phyloP scores from a whole-genome alignment of 2,888 invertebrate species.

The Boloria selene region DNA sequence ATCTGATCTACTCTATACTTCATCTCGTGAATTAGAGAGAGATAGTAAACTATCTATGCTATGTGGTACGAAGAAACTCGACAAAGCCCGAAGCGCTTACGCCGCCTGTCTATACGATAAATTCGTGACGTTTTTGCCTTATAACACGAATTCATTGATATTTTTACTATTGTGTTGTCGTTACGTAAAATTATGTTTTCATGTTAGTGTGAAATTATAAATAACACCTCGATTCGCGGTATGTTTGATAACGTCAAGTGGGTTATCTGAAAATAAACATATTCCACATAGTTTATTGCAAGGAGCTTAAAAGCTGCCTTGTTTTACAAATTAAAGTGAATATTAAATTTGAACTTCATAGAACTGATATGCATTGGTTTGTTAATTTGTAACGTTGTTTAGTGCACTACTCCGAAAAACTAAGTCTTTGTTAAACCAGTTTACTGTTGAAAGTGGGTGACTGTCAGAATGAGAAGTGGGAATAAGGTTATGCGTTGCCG shows the following conservation, averaged over 20 bases:
- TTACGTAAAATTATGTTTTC: constrained; percentile 29
- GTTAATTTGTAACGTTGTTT: constrained; percentile 15
- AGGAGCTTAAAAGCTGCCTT: constrained; percentile 20
- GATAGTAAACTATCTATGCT: constrained; percentile 51
- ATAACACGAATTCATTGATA: constrained; percentile 73
- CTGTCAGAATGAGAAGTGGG: constrained; percentile 55
- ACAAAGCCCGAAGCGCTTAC: constrained; percentile 60
- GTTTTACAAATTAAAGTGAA: constrained; percentile 17
- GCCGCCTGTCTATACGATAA: constrained; percentile 54
- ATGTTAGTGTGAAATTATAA: constrained; percentile 25
- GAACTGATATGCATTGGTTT: constrained; percentile 14
- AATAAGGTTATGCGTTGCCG: constrained; percentile 50
- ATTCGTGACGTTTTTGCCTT: constrained; percentile 58
- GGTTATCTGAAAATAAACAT: constrained; percentile 22
- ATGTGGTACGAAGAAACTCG: constrained; percentile 55
- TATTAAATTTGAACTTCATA: constrained; percentile 12
- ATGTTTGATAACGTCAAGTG: constrained; percentile 19
- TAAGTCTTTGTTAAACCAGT: constrained; percentile 68
- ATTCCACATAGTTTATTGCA: constrained; percentile 7
- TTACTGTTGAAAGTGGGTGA: constrained; percentile 73
- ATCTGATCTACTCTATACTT: constrained; percentile 66
- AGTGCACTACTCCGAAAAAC: constrained; percentile 45
- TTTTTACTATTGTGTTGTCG: constrained; percentile 47
- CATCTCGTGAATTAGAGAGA: constrained; percentile 50
- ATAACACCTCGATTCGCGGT: constrained; percentile 14